A percentile compares a stretch with the other conserved stretches of the same genome.
Evolutionary conservation across 2,888 invertebrate genomes (phyloP).

Genomic region (Tiliacea citrago): DNA sequence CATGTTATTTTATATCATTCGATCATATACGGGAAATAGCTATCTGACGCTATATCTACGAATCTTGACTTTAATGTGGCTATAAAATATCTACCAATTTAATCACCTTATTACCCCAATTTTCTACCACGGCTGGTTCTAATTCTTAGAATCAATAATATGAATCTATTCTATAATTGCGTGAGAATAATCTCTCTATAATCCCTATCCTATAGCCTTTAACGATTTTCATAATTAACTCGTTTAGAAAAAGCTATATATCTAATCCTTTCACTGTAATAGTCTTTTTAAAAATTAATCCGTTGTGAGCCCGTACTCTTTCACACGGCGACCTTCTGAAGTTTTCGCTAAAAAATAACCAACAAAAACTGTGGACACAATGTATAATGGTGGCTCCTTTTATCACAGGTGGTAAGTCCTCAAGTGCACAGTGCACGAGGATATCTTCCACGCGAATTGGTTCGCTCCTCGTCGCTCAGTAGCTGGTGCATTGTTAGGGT

Average conservation of each 20-base stretch:
- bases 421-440: constrained; percentile 86
- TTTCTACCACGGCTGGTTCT: constrained; percentile 36
- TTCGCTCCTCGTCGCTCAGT: constrained; percentile 73
- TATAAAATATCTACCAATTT: constrained; percentile 46
- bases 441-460: constrained; percentile 80
- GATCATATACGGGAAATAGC: constrained; percentile 13
- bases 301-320: constrained; percentile 72
- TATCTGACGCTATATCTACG: constrained; percentile 13
- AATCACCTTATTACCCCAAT: constrained; percentile 51
- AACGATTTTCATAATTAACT: constrained; percentile 34
- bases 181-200: constrained; percentile 37
- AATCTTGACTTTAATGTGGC: constrained; percentile 42
- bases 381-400: constrained; percentile 76
- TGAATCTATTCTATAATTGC: constrained; percentile 50
- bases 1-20: constrained; percentile 10
- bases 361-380: constrained; percentile 78
- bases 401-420: constrained; percentile 87
- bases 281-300: constrained; percentile 76
- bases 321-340: constrained; percentile 71
- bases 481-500: constrained; percentile 77
- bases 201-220: constrained; percentile 2
- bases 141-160: constrained; percentile 51
- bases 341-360: constrained; percentile 54
- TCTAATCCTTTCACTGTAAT: constrained; percentile 78
- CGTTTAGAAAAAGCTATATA: constrained; percentile 45